Evolutionary conservation across 2,888 invertebrate genomes (phyloP), one percentile per base, ranked within the genome.

Genomic region (Crepidodera aurea): DNA sequence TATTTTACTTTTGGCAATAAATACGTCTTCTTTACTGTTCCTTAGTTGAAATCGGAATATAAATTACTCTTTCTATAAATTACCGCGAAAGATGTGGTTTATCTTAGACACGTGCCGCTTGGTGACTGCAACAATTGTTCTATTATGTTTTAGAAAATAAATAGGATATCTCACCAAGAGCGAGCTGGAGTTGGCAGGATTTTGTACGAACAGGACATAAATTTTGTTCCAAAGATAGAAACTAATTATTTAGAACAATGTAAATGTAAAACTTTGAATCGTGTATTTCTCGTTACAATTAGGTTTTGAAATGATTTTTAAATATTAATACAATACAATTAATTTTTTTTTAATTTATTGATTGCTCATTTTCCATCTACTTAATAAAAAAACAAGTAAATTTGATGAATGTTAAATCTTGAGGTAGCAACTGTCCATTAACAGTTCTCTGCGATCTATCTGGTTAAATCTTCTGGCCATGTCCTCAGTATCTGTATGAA

Each of bases 41-140:
- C 58, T 62, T 55, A 59, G 55, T 59, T 59, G 53, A 53, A 60
- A 64, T 57, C 60, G 37, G 64, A 56, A 57, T 66, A 74, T 75
- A 75, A 75, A 75, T 75, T 73, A 69, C 66, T 67, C 67, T 69
- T 73, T 67, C 71, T 71, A 74, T 75, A 74, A 75, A 76, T 75
- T 75, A 75, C 71, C 66, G 57, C 65, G 68, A 67, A 68, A 71
- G 75, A 71, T 73, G 72, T 65, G 75, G 76, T 75, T 69, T 75
- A 75, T 75, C 73, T 76, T 66, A 64, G 72, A 73, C 75, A 75
- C 70, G 72, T 72, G 71, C 70, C 72, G 71, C 69, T 72, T 69
- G 71, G 69, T 72, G 71, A 73, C 72, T 74, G 73, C 70, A 72
- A 71, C 75, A 74, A 77, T 77, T 77, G 76, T 75, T 77, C 75